Evolutionary conservation across 2,888 invertebrate genomes (phyloP), one percentile per base, ranked within the genome.

Genomic region (Synergus itoensis): DNA sequence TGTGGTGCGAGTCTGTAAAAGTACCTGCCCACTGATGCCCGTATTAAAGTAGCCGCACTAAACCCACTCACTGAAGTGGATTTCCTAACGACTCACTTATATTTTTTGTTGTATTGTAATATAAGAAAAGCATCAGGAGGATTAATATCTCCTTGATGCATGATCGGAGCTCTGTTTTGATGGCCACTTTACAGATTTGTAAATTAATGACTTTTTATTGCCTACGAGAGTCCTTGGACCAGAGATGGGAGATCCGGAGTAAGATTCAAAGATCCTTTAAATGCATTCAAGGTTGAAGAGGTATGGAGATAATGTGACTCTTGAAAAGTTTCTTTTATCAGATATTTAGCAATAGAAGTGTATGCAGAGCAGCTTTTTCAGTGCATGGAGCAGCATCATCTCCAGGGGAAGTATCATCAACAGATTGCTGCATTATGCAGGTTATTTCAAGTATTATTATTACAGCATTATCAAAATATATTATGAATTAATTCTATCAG

Each of bases 11-110:
- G 82, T 73, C 85, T 82, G 84, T 86, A 87, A 89, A 89, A 88
- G 86, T 87, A 86, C 81, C 89, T 87, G 86, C 89, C 89, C 89
- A 89, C 89, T 84, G 84, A 84, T 88, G 87, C 88, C 87, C 87
- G 88, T 87, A 85, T 87, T 86, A 86, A 73, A 69, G 69, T 69
- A 69, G 69, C 69, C 45, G 48, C 45, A 69, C 67, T 43, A 60
- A 86, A 77, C 86, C 87, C 87, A 86, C 87, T 85, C 87, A 81
- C 81, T 53, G 7, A 81, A 80, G 82, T 82, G 82, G 80, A 78
- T 87, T 86, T 86, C 83, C 84, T 69, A 69, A 69, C 69, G 69
- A 69, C 78, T 62, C 41, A 41, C 41, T 65, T 41, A 41, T 41
- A 65, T 65, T 65, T 41, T n/a, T 65, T 69, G 14, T 53, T 53